Evolutionary conservation across 2,888 invertebrate species (phyloP).

Genomic region (Xestia rhomboidea): DNA sequence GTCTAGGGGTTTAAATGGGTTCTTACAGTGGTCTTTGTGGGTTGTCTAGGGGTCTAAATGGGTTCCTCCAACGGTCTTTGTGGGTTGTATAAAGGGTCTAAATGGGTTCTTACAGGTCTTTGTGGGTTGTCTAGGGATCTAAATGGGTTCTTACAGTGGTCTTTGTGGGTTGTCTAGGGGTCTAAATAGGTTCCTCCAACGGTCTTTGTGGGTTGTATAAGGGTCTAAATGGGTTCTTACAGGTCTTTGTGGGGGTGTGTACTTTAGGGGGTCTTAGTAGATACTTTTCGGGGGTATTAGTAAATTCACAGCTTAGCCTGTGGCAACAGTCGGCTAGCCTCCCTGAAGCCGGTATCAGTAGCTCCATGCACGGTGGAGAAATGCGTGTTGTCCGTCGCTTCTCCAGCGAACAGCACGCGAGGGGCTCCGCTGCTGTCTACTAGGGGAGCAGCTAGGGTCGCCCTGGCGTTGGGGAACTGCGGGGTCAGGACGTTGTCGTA

Average conservation of each 20-base stretch:
- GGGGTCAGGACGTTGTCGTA: slow-evolving; percentile 90
- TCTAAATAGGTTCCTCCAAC: not conserved
- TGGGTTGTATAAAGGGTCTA: not conserved
- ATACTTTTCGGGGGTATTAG: not conserved
- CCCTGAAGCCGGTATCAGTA: slow-evolving; percentile 92
- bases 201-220: not conserved
- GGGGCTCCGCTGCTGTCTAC: slow-evolving; percentile 82
- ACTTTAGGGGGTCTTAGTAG: not conserved
- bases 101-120: not conserved
- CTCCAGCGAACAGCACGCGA: slow-evolving; percentile 91
- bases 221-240: not conserved
- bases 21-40: no score
- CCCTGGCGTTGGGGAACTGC: slow-evolving; percentile 85
- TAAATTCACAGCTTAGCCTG: slow-evolving; percentile 46
- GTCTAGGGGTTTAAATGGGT: no score
- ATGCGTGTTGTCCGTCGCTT: slow-evolving; percentile 89
- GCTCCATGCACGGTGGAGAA: slow-evolving; percentile 94
- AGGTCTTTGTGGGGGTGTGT: not conserved
- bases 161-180: not conserved
- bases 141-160: not conserved
- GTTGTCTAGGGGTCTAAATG: not conserved
- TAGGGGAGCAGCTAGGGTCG: slow-evolving; percentile 91
- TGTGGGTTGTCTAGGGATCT: not conserved
- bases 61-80: no score
- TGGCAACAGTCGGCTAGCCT: slow-evolving; percentile 83